Evolutionary conservation across 1,140 invertebrate genomes (phyloP).

Genomic region (Drosophila simulans): DNA sequence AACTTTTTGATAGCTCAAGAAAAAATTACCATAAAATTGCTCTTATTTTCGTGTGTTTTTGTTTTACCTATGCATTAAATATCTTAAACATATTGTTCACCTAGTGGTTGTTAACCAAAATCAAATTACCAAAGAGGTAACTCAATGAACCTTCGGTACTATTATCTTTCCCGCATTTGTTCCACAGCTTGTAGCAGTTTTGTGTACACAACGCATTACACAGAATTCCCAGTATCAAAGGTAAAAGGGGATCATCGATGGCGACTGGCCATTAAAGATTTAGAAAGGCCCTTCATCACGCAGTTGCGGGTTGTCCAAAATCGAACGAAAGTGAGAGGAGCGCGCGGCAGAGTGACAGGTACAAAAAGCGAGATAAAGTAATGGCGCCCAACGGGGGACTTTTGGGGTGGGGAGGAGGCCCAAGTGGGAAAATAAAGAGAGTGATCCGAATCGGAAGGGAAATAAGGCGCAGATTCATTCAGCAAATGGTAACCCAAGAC

Average conservation of each 20-base stretch:
- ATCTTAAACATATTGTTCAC: too few relatives aligned
- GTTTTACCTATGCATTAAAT: background rate
- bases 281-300: slow-evolving; percentile 46
- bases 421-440: background rate
- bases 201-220: slow-evolving; percentile 3
- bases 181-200: slow-evolving; percentile 6
- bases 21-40: background rate
- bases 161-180: slow-evolving; percentile 9
- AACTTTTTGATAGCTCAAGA: background rate
- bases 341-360: slow-evolving; percentile 35
- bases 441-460: slow-evolving; percentile 8
- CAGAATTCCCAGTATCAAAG: slow-evolving; percentile 26
- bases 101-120: too few relatives aligned
- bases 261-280: slow-evolving; percentile 44
- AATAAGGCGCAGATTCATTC: slow-evolving; percentile 26
- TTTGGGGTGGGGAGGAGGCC: background rate
- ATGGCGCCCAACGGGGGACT: slow-evolving; percentile 12
- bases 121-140: background rate
- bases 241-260: slow-evolving; percentile 38
- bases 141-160: background rate
- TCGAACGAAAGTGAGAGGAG: slow-evolving; percentile 51
- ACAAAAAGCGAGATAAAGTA: slow-evolving; percentile 9
- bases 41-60: background rate
- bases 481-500: slow-evolving; percentile 18
- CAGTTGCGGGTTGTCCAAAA: slow-evolving; percentile 18